phyloP scores from a whole-genome alignment of 2,888 invertebrate species.

The Petrophora chlorosata region DNA sequence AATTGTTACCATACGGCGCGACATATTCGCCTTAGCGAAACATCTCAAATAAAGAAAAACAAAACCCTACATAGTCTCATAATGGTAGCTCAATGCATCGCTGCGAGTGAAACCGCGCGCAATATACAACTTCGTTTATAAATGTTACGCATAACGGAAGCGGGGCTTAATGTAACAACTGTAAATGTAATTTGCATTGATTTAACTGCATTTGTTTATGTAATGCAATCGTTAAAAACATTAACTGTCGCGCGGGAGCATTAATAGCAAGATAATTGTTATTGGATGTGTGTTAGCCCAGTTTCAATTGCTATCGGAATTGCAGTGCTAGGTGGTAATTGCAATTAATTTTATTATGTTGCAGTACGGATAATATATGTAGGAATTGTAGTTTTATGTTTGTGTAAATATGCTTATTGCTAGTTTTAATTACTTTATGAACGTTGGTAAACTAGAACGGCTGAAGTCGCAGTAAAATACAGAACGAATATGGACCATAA shows the following conservation, averaged over 20 bases:
- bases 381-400: too few species aligned
- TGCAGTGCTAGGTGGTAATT: slow-evolving; percentile 8
- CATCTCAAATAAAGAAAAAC: too few species aligned
- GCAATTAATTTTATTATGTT: slow-evolving; percentile 8
- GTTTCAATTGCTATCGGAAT: slow-evolving; percentile 10
- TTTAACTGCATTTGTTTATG: slow-evolving; percentile 18
- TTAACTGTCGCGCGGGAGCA: slow-evolving; percentile 9
- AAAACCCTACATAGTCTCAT: too few species aligned
- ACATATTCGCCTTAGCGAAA: too few species aligned
- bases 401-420: too few species aligned
- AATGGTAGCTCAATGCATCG: too few species aligned
- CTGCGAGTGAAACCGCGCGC: neutral
- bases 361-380: too few species aligned
- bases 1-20: too few species aligned
- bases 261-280: slow-evolving; percentile 5
- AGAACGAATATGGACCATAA: too few species aligned
- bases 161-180: slow-evolving; percentile 17
- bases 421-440: too few species aligned
- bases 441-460: too few species aligned
- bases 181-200: slow-evolving; percentile 22
- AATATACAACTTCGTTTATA: neutral
- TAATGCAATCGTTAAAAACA: slow-evolving; percentile 9
- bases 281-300: slow-evolving; percentile 9
- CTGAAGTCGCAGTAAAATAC: too few species aligned
- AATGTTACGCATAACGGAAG: slow-evolving; percentile 16